phyloP scores from a whole-genome alignment of 2,113 vertebrate species.

The Ceratotherium simum region DNA sequence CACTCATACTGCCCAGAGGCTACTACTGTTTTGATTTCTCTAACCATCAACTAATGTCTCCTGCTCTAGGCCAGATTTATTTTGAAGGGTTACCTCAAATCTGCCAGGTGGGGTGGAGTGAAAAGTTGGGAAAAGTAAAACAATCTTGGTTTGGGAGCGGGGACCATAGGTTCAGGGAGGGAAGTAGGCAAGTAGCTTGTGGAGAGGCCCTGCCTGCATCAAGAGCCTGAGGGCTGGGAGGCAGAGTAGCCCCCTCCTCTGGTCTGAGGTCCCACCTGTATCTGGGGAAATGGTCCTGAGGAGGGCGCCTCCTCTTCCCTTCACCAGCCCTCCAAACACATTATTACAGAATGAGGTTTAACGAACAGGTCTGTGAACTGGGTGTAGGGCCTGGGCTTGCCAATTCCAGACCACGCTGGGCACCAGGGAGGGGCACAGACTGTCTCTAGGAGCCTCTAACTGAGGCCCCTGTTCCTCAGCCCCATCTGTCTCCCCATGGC shows the following conservation, averaged over 20 bases:
- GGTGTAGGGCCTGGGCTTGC: neutral
- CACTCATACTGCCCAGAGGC: neutral
- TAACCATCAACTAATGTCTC: neutral
- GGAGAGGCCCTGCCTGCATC: neutral
- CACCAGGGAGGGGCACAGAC: neutral
- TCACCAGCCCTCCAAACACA: too few relatives aligned
- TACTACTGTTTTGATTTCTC: neutral
- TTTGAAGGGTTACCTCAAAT: neutral
- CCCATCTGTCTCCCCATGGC: accelerated
- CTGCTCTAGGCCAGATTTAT: neutral
- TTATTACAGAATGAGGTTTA: neutral
- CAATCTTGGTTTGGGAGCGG: neutral
- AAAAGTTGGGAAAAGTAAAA: neutral
- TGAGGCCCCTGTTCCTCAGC: too few relatives aligned
- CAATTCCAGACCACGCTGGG: neutral
- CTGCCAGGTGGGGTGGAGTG: neutral
- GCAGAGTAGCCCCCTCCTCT: neutral
- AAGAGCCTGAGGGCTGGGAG: neutral
- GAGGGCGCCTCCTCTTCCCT: neutral
- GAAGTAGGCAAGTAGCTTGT: too few relatives aligned
- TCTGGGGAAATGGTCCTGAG: neutral
- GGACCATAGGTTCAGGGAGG: neutral
- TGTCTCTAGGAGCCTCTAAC: neutral
- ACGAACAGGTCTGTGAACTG: neutral
- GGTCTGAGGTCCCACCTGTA: neutral